Evolutionary conservation across 2,113 vertebrate genomes (phyloP).

Genomic region (Paracanthobrama guichenoti): DNA sequence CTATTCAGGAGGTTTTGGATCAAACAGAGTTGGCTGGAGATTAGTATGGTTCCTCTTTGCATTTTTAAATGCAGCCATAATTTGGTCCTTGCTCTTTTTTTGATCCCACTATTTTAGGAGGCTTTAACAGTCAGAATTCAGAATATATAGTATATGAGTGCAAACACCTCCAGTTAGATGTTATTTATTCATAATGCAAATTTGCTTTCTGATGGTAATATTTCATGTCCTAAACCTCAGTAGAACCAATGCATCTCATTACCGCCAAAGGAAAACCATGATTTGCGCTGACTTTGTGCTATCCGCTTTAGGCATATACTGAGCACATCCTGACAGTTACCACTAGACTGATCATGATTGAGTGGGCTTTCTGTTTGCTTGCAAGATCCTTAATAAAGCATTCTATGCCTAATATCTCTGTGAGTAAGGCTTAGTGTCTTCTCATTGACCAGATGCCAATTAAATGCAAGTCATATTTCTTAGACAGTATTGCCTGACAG

Average conservation of each 20-base stretch:
- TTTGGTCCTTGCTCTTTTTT: background rate
- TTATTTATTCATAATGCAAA: constrained; percentile 30
- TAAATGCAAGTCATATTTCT: constrained; percentile 9
- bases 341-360: constrained; percentile 26
- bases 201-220: constrained; percentile 15
- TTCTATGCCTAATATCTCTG: constrained; percentile 18
- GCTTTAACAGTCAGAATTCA: background rate
- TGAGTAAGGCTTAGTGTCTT: constrained; percentile 2
- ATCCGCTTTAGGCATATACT: constrained; percentile 14
- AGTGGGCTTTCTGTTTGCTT: constrained; percentile 16
- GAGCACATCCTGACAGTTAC: constrained; percentile 17
- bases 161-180: constrained; percentile 2
- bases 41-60: constrained; percentile 10
- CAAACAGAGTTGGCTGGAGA: background rate
- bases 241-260: constrained; percentile 24
- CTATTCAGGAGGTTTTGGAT: constrained; percentile 17
- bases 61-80: constrained; percentile 17
- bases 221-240: constrained; percentile 15
- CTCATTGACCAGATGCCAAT: constrained; percentile 7
- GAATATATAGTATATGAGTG: constrained; percentile 20
- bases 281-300: constrained; percentile 25
- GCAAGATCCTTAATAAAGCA: constrained; percentile 18
- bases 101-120: constrained; percentile 3
- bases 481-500: background rate
- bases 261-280: background rate